Evolutionary conservation across 2,888 invertebrate genomes (phyloP).

Genomic region (Alcis repandata): DNA sequence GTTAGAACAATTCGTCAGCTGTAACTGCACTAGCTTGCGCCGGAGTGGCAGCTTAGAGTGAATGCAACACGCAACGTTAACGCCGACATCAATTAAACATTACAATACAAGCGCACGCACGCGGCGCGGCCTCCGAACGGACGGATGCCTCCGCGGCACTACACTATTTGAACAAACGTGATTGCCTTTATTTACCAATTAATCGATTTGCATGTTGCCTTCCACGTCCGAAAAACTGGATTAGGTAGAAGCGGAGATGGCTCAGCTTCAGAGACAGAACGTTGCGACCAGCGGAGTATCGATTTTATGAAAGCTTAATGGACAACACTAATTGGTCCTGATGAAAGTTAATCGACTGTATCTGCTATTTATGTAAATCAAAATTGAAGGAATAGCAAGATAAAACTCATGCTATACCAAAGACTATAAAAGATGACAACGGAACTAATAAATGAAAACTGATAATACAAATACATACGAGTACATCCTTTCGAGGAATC

Average conservation of each 20-base stretch:
- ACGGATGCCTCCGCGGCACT: conserved; percentile 28
- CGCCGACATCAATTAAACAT: conserved; percentile 50
- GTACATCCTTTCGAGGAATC: neutral
- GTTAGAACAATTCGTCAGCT: conserved; percentile 10
- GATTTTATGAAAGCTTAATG: neutral
- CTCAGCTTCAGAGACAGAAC: neutral
- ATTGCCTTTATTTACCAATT: conserved; percentile 39
- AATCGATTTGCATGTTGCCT: conserved; percentile 43
- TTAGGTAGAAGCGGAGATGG: conserved; percentile 7
- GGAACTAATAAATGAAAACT: neutral
- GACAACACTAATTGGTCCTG: too few species aligned
- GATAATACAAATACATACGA: neutral
- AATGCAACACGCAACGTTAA: conserved; percentile 51
- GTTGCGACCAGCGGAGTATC: too few species aligned
- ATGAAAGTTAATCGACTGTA: too few species aligned
- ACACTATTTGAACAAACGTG: conserved; percentile 39
- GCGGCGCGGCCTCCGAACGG: conserved; percentile 25
- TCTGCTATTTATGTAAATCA: too few species aligned
- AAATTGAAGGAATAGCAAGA: too few species aligned
- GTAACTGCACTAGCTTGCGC: conserved; percentile 4
- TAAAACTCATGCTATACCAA: too few species aligned
- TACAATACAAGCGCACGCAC: conserved; percentile 40
- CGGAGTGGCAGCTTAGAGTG: conserved; percentile 25
- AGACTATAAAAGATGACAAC: neutral
- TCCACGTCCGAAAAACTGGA: conserved; percentile 26